A percentile compares a stretch with the other conserved stretches of the same genome.
These are phyloP conservation scores for Phaedon cochleariae DNA, from an alignment of 2,888 invertebrate genomes.

Conservation along the genomic window DNA sequence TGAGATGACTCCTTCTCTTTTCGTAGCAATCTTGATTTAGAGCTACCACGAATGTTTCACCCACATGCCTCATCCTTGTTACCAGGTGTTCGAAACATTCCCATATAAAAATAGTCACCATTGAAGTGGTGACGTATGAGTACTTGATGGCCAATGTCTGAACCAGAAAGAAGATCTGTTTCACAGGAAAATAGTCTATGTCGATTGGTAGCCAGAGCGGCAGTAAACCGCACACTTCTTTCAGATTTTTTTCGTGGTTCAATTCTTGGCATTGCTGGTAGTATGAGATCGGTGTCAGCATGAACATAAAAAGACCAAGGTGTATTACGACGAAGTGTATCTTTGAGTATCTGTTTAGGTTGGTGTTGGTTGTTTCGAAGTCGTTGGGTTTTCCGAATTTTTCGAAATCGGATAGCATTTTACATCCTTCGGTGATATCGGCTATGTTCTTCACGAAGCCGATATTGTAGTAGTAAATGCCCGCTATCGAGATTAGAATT, in stretches of 20 bases:
- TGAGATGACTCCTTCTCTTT: not conserved
- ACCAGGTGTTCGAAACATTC: slow-evolving; percentile 22
- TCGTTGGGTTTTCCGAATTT: slow-evolving; percentile 13
- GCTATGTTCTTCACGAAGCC: slow-evolving; percentile 10
- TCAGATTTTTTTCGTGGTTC: not conserved
- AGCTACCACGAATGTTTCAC: slow-evolving; percentile 3
- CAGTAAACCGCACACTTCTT: slow-evolving; percentile 6
- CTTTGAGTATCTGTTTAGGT: slow-evolving; percentile 10
- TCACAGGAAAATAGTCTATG: slow-evolving; percentile 14
- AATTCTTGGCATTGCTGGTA: not conserved
- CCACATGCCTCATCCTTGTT: slow-evolving; percentile 16
- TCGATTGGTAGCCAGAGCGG: slow-evolving; percentile 14
- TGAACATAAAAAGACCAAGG: not conserved
- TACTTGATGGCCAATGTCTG: slow-evolving; percentile 5
- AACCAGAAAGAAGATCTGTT: slow-evolving; percentile 6
- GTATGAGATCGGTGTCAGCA: not conserved
- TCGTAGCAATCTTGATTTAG: not conserved
- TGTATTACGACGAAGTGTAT: slow-evolving; percentile 7
- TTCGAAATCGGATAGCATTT: slow-evolving; percentile 5
- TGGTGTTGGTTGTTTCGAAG: not conserved
- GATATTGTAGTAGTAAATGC: slow-evolving; percentile 23
- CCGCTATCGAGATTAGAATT: slow-evolving; percentile 13
- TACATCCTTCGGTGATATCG: not conserved
- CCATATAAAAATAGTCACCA: slow-evolving; percentile 15
- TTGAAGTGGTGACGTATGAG: slow-evolving; percentile 14